Evolutionary conservation across 2,888 invertebrate genomes (phyloP).

Genomic region (Hydrotaea cyrtoneurina): DNA sequence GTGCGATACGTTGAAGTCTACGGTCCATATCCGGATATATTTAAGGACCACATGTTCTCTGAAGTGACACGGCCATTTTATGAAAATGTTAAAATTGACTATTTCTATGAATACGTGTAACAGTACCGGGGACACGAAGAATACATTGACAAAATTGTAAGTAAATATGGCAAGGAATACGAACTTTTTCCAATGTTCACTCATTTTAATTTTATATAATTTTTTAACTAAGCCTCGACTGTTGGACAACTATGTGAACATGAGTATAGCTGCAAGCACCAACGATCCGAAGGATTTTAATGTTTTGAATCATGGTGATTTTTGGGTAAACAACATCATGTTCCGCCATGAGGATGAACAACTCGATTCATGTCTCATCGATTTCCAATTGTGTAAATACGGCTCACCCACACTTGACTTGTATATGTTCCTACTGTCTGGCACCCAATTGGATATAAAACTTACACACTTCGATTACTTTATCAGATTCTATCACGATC

Average conservation of each 20-base stretch:
- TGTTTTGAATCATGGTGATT: conserved; percentile 76
- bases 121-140: conserved; percentile 53
- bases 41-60: conserved; percentile 47
- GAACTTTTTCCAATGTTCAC: neutral
- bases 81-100: neutral
- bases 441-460: conserved; percentile 73
- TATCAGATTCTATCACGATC: conserved; percentile 74
- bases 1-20: conserved; percentile 67
- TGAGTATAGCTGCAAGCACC: neutral
- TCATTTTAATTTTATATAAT: no score
- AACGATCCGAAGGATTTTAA: conserved; percentile 70
- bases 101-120: conserved; percentile 54
- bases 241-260: conserved; percentile 37
- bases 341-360: conserved; percentile 71
- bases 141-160: conserved; percentile 69
- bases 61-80: conserved; percentile 35
- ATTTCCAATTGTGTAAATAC: conserved; percentile 76
- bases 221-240: no score
- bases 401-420: conserved; percentile 74
- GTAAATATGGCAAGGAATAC: no score
- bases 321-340: conserved; percentile 78
- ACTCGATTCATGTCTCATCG: conserved; percentile 74
- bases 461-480: conserved; percentile 76
- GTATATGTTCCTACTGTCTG: conserved; percentile 74
- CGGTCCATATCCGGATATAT: conserved; percentile 65